Base-by-base conservation (phyloP, 2,113 vertebrate genomes). In the Corapipo altera region DNA sequence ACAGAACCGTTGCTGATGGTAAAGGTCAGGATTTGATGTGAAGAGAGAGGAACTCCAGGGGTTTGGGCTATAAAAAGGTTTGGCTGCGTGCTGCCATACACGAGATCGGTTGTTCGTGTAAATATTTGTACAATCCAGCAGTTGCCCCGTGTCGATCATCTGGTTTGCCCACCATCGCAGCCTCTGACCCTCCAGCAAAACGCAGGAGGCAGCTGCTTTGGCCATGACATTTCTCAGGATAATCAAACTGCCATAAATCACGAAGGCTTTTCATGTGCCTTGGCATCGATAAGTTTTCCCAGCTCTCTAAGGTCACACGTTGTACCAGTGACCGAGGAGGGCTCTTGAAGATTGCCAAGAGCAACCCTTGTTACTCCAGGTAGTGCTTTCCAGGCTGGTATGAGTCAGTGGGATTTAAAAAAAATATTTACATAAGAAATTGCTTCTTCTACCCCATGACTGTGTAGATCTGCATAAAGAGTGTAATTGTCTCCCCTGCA, bases 41-140 rank as follows among this genome's bases (percentile, higher is more conserved):
- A 89, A 82, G 70, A 71, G 64, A 43, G 89, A 57, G 21, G 27
- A 87, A 16, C 72, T 83, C 51, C 35, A 85, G 70, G 65, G 81
- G 24, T 61, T 88, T 94, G 69, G 70, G 66, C 79, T 96, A 93
- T 94, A 57, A 87, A 96, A 96, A 95, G 82, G 51, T 71, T 71
- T 93, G 51, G 54, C 75, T 73, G 43, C 0, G 0, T 88, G 71
- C 61, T 93, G 48, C 62, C 59, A 2, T 46, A 11, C 82, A 15
- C 0, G 10, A 46, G 87, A 23, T 93, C 0, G 1, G 88, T 88
- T 78, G 67, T 84, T 91, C 4, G 0, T 85, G 61, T 95, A 87
- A 92, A 79, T 90, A 80, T 94, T 88, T 93, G 73, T 85, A 72
- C 93, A 95, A 93, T 95, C 85, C 51, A 86, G 82, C 96, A 96